Conservation (phyloP, 2,888 invertebrate genomes). For the Cynaeus angustus region DNA sequence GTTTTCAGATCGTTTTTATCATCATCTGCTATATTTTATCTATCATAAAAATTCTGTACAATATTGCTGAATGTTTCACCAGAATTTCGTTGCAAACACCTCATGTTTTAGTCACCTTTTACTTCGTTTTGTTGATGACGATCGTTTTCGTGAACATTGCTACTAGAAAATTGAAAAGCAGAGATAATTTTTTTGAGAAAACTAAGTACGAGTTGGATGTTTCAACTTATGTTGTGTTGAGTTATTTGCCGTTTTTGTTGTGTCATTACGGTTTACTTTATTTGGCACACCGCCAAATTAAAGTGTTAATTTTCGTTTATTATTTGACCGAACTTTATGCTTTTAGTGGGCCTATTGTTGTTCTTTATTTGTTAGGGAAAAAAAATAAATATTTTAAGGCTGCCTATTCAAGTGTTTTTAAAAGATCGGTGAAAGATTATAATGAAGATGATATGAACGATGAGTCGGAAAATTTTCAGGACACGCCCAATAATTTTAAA, state of each 20-base stretch:
- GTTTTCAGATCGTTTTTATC: conserved; percentile 2
- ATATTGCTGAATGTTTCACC: neutral
- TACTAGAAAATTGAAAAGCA: neutral
- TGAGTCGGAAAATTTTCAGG: neutral
- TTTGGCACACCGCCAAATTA: neutral
- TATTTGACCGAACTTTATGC: neutral
- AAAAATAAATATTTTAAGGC: conserved; percentile 21
- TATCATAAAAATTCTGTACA: neutral
- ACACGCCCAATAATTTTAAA: neutral
- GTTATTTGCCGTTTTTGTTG: neutral
- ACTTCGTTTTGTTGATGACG: neutral
- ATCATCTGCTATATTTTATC: neutral
- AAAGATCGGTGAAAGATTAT: conserved; percentile 4
- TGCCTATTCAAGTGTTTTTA: conserved; percentile 10
- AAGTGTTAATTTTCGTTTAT: neutral
- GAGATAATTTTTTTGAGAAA: neutral
- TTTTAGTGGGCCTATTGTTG: conserved; percentile 5
- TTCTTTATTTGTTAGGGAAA: conserved; percentile 6
- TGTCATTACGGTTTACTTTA: neutral
- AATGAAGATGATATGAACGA: neutral
- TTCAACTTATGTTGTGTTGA: neutral
- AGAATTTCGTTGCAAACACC: neutral
- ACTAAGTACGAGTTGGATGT: conserved; percentile 4
- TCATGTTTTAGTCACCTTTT: neutral
- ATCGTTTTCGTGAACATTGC: neutral